A percentile compares a stretch with the other conserved stretches of the same genome.
These are phyloP conservation scores for Macrosoma leucophasiata DNA, from an alignment of 2,888 invertebrate genomes.

Conservation along the genomic window DNA sequence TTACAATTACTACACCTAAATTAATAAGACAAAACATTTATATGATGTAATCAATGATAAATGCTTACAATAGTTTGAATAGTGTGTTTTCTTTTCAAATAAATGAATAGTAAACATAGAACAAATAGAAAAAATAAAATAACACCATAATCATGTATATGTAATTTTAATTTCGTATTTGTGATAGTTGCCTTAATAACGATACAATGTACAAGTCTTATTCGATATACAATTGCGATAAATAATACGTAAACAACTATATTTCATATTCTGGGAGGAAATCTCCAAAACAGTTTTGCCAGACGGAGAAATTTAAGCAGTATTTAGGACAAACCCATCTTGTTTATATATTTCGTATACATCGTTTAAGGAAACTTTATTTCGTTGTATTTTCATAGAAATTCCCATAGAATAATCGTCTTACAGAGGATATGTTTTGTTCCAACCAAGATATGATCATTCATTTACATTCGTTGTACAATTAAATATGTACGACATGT, in stretches of 20 bases:
- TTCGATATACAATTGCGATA: constrained; percentile 55
- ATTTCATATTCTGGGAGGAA: constrained; percentile 49
- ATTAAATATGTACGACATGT: constrained; percentile 26
- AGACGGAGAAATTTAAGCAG: constrained; percentile 42
- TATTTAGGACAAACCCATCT: constrained; percentile 34
- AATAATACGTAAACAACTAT: constrained; percentile 54
- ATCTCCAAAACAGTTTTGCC: constrained; percentile 46
- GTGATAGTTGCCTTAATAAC: constrained; percentile 59
- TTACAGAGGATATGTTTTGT: constrained; percentile 65
- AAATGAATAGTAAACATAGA: no score
- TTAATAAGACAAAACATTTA: no score
- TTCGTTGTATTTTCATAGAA: constrained; percentile 52
- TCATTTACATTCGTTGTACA: constrained; percentile 22
- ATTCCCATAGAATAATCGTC: constrained; percentile 34
- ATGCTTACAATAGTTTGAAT: no score
- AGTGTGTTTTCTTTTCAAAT: no score
- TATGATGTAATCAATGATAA: no score
- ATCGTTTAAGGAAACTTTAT: constrained; percentile 44
- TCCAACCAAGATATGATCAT: constrained; percentile 60
- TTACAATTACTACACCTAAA: no score
- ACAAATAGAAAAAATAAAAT: constrained; percentile 36
- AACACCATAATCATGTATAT: constrained; percentile 30
- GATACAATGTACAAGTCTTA: constrained; percentile 69
- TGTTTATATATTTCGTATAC: constrained; percentile 62
- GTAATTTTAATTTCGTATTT: constrained; percentile 56